Conservation (phyloP, 2,797 vertebrate species). For the Synaphobranchus kaupii region DNA sequence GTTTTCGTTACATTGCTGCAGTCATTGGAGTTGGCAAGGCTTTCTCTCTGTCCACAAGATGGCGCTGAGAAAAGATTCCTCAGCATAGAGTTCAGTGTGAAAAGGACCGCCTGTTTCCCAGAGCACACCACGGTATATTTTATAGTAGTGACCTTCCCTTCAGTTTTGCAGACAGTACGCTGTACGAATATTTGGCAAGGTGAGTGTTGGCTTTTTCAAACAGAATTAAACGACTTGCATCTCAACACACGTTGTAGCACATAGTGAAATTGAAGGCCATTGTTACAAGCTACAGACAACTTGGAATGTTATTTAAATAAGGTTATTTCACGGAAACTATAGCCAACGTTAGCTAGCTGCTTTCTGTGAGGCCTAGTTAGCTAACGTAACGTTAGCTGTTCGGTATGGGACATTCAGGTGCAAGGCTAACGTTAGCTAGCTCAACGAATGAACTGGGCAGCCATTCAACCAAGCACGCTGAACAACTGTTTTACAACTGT, state of each 20-base stretch:
- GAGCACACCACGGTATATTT: background rate
- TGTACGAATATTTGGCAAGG: background rate
- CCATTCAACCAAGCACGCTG: too few species aligned
- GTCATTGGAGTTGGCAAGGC: too few species aligned
- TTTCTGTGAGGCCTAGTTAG: background rate
- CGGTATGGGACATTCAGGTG: too few species aligned
- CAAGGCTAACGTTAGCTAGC: background rate
- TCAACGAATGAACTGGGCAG: background rate
- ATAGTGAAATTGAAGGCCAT: background rate
- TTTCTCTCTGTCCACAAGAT: slow-evolving; percentile 5
- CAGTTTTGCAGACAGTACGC: background rate
- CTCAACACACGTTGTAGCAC: background rate
- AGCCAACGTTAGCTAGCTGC: background rate
- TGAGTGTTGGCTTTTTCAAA: background rate
- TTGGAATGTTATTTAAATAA: background rate
- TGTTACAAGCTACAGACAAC: background rate
- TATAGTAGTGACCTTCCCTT: slow-evolving; percentile 17
- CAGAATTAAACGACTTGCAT: background rate
- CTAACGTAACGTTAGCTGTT: background rate
- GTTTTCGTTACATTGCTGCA: too few species aligned
- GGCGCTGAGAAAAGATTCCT: background rate
- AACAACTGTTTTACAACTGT: background rate
- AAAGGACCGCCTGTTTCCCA: background rate
- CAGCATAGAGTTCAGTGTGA: too few species aligned
- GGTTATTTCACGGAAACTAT: background rate